Evolutionary conservation across 2,113 vertebrate genomes (phyloP).

Genomic region (Trichechus manatus): DNA sequence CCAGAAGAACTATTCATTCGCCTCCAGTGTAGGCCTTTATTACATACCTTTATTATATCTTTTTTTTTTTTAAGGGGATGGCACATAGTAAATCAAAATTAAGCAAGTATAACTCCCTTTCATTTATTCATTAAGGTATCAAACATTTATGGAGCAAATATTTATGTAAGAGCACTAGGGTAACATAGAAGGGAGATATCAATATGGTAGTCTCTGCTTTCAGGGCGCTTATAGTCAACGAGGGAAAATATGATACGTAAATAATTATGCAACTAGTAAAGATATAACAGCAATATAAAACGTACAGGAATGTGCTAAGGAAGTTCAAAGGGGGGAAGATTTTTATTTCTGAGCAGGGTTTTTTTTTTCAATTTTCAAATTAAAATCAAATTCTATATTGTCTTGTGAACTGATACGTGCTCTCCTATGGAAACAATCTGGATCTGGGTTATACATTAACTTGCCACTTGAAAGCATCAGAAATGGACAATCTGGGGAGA

Average conservation of each 20-base stretch:
- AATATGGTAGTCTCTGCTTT: neutral
- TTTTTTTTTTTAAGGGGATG: neutral
- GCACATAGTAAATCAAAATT: slow-evolving; percentile 17
- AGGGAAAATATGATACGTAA: neutral
- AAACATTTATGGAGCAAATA: neutral
- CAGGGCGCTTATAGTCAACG: neutral
- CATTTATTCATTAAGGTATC: neutral
- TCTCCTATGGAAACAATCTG: slow-evolving; percentile 61
- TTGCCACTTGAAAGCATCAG: slow-evolving; percentile 59
- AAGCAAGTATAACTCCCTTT: slow-evolving; percentile 15
- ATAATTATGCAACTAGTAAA: neutral
- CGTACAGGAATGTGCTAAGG: neutral
- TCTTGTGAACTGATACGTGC: slow-evolving; percentile 57
- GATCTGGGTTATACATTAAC: slow-evolving; percentile 66
- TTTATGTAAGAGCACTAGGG: neutral
- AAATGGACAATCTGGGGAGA: slow-evolving; percentile 64
- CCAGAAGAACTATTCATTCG: neutral
- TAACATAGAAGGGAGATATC: neutral
- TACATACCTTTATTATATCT: neutral
- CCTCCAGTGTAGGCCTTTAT: neutral
- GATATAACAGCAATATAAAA: neutral
- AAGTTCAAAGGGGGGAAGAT: slow-evolving; percentile 8
- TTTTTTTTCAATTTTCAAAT: slow-evolving; percentile 68
- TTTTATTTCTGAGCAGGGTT: slow-evolving; percentile 40
- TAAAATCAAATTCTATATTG: slow-evolving; percentile 55